Evolutionary conservation across 1,140 invertebrate species (phyloP), one percentile per base, ranked within the genome.

Genomic region (Drosophila bipectinata): DNA sequence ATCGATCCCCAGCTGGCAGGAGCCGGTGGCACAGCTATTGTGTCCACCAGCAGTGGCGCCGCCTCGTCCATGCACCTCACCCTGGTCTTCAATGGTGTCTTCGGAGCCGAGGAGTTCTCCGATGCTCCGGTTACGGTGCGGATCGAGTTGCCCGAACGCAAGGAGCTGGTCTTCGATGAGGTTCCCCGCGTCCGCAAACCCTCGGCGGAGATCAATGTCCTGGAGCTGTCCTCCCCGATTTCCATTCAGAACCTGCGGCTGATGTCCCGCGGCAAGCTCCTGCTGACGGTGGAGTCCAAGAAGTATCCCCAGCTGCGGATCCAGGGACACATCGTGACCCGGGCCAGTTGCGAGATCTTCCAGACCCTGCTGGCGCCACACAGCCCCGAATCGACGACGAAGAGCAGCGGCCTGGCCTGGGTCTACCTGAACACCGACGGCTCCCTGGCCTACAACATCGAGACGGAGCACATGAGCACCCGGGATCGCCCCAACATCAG

Each of bases 81-180:
- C 0, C 90, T 98, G 0, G 93, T 97, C 0, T 97, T 97, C 83
- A 97, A 96, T 72, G 97, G 97, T 0, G 92, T 97, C 0, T 97
- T 97, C 57, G 91, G 93, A 0, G 91, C 94, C 0, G 93, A 94
- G 51, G 95, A 96, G 62, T 92, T 93, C 0, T 85, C 92, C 14
- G 95, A 97, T 72, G 94, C 95, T 0, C 93, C 95, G 0, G 90
- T 97, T 1, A 94, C 94, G 51, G 94, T 97, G 0, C 93, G 95
- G n/a, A 92, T 97, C 7, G 94, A 95, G 41, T 92, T 95, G 45
- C 92, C 94, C 1, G 95, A 96, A 32, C 94, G 95, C 60, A 95
- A 95, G 75, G 94, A 94, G 54, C 92, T 95, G 1, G 94, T 97
- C 9, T 93, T 97, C 10, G 94, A 96, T 75, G 96, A 97, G 56